Base-by-base conservation (phyloP, 1,140 invertebrate species). In the Littorina saxatilis region DNA sequence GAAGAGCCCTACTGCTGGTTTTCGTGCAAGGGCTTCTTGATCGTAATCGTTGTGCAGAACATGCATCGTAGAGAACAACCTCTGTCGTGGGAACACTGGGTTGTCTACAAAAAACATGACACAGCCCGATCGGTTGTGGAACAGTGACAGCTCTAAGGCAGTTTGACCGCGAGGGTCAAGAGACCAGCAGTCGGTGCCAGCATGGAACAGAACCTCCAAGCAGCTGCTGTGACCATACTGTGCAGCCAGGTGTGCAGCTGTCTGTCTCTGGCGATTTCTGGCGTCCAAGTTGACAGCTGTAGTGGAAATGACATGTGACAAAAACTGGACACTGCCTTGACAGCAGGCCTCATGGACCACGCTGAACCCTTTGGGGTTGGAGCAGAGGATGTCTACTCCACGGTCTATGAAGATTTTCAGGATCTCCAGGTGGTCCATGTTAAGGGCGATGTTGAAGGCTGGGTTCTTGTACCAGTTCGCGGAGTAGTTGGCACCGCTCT, bases 121-220 rank as follows among this genome's bases (percentile, higher is more conserved):
- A 27, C 55, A 63, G 11, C 40, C 32, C 2, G 39, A 47, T 17
- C 55, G 77, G 58, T 68, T 66, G 63, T 79, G 20, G 27, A 79
- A 68, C n/a, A 79, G 29, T 13, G 77, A 58, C 11, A 66, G 29
- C 20, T 79, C 77, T 15, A 79, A 27, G 1, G 61, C 27, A 11
- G 77, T 37, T 4, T 47, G 77, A 7, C 77, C 77, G 9, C 40
- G 52, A 20, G 32, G 32, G 27, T 79, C 77, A 4, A 11, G 11
- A n/a, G 58, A 32, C 32, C 58, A 79, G 39, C 40, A 79, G 27
- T 79, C 35, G 17, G 20, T 39, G 17, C 32, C 35, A 37, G 75
- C 75, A 61, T 61, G 32, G 35, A 79, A 79, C 55, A 79, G 23
- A 3, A 79, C 40, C 29, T 79, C 55, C 39, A 79, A 35, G 58